These are phyloP conservation scores for Ploceus nigricollis DNA, from an alignment of 2,113 vertebrate genomes.

Conservation along the genomic window DNA sequence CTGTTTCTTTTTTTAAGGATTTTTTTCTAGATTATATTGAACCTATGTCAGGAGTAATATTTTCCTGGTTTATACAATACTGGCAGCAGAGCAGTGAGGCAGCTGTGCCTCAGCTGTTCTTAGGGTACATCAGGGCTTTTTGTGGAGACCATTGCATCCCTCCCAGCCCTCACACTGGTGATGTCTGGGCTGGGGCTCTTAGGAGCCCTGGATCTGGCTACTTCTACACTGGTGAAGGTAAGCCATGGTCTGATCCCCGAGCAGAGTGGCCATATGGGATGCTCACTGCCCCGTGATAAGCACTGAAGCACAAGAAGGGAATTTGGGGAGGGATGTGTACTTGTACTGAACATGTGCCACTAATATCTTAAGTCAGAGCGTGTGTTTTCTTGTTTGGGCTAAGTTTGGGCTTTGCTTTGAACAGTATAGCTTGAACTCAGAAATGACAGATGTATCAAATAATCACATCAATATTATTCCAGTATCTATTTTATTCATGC, in stretches of 20 bases:
- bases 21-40: background rate
- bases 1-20: background rate
- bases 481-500: background rate
- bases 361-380: background rate
- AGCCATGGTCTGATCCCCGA: background rate
- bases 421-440: background rate
- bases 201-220: background rate
- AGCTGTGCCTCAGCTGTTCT: background rate
- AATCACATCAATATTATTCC: background rate
- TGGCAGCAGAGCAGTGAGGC: background rate
- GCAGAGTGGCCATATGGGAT: rapidly evolving
- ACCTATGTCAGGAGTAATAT: background rate
- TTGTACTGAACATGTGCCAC: background rate
- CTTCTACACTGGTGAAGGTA: rapidly evolving
- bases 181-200: background rate
- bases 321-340: background rate
- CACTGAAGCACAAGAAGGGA: rapidly evolving
- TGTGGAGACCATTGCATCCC: background rate
- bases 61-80: background rate
- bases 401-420: background rate
- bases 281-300: background rate
- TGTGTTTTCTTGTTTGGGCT: background rate
- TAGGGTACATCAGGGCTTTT: rapidly evolving
- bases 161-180: rapidly evolving
- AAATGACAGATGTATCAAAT: background rate